phyloP scores from a whole-genome alignment of 2,797 vertebrate genomes.

The Gymnopithys bicolor region DNA sequence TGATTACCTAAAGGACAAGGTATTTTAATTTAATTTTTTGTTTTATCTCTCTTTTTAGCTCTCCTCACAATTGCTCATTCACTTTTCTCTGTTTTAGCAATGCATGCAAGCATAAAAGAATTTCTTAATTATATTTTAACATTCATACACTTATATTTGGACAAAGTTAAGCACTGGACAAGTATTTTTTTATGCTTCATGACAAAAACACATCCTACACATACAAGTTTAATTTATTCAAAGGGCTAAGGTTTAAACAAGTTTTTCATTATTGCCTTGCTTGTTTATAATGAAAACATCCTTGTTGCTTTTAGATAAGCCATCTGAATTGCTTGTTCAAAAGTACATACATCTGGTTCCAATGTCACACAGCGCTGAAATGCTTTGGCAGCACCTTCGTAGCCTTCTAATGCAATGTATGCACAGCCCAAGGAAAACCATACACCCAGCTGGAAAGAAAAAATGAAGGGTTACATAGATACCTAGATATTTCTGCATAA shows the following conservation, averaged over 20 bases:
- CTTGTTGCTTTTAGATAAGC: conserved; percentile 49
- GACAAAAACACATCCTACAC: conserved; percentile 2
- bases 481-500: not conserved
- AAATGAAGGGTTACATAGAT: not conserved
- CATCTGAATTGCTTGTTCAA: not conserved
- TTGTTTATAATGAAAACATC: conserved; percentile 46
- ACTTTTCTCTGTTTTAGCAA: not conserved
- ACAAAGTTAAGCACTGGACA: not conserved
- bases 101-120: not conserved
- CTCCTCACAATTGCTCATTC: not conserved
- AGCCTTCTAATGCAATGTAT: conserved; percentile 89
- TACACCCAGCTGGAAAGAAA: conserved; percentile 86
- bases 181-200: conserved; percentile 1
- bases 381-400: conserved; percentile 89
- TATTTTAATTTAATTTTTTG: not conserved
- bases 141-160: not conserved
- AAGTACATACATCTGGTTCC: conserved; percentile 92
- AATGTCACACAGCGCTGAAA: conserved; percentile 93
- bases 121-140: not conserved
- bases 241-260: not conserved
- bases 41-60: not conserved
- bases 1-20: not conserved
- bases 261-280: conserved; percentile 40
- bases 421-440: conserved; percentile 98
- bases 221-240: not conserved